phyloP scores from a whole-genome alignment of 2,113 vertebrate genomes.

The Gopherus flavomarginatus region DNA sequence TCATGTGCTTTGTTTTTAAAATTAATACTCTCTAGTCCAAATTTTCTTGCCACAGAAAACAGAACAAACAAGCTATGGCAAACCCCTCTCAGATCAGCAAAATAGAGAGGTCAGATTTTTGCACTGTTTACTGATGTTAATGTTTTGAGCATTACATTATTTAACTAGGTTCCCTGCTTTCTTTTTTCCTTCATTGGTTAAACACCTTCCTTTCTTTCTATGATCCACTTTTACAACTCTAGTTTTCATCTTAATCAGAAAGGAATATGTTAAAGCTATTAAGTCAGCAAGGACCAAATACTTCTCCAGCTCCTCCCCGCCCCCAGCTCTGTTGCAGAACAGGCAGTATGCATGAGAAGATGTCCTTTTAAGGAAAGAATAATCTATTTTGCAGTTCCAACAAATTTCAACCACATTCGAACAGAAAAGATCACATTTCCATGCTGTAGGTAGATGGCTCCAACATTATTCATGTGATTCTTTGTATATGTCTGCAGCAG shows the following conservation, averaged over 20 bases:
- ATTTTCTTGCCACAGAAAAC: slow-evolving; percentile 63
- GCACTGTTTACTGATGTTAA: slow-evolving; percentile 39
- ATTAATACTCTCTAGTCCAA: slow-evolving; percentile 59
- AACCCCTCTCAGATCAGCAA: slow-evolving; percentile 60
- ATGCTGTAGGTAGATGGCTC: slow-evolving; percentile 79
- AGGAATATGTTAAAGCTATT: slow-evolving; percentile 64
- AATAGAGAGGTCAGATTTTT: slow-evolving; percentile 51
- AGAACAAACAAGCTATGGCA: slow-evolving; percentile 42
- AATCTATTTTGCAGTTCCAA: slow-evolving; percentile 81
- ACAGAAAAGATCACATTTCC: slow-evolving; percentile 78
- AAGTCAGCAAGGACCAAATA: slow-evolving; percentile 37
- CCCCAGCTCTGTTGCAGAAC: slow-evolving; percentile 29
- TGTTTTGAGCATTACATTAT: not conserved
- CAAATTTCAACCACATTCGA: slow-evolving; percentile 79
- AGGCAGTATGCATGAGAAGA: not conserved
- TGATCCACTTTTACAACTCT: slow-evolving; percentile 32
- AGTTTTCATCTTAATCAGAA: slow-evolving; percentile 58
- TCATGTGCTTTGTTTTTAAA: slow-evolving; percentile 64
- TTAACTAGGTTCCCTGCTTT: slow-evolving; percentile 21
- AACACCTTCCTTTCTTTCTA: slow-evolving; percentile 7
- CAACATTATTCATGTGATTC: slow-evolving; percentile 73
- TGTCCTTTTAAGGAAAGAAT: slow-evolving; percentile 73
- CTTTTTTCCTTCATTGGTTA: not conserved
- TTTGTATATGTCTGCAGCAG: slow-evolving; percentile 72
- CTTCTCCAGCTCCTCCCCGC: not conserved